phyloP scores from a whole-genome alignment of 1,140 invertebrate species.

The Dreissena rostriformis region DNA sequence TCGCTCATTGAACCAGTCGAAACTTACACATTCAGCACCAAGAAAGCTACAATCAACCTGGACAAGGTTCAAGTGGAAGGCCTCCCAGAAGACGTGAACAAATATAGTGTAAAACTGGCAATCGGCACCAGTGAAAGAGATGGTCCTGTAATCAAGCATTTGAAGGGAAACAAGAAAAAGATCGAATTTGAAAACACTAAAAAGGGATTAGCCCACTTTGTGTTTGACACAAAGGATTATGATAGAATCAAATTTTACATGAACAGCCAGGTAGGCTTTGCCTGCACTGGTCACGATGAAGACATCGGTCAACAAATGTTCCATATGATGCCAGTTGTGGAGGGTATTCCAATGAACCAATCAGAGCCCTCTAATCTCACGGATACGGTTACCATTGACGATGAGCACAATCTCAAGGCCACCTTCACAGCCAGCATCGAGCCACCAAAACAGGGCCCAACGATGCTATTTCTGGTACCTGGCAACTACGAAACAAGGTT shows the following conservation, averaged over 20 bases:
- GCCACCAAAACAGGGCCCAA: slow-evolving; percentile 68
- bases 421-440: slow-evolving; percentile 59
- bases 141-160: slow-evolving; percentile 59
- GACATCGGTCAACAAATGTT: slow-evolving; percentile 61
- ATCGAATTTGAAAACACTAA: slow-evolving; percentile 65
- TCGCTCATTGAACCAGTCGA: slow-evolving; percentile 59
- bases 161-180: slow-evolving; percentile 63
- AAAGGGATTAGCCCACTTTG: slow-evolving; percentile 59
- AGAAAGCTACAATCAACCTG: slow-evolving; percentile 66
- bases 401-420: slow-evolving; percentile 59
- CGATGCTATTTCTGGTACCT: slow-evolving; percentile 62
- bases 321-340: slow-evolving; percentile 60
- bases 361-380: slow-evolving; percentile 24
- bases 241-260: slow-evolving; percentile 65
- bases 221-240: slow-evolving; percentile 68
- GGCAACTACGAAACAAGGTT: slow-evolving; percentile 66
- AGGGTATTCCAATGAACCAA: slow-evolving; percentile 49
- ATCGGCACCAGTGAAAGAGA: slow-evolving; percentile 67
- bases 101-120: slow-evolving; percentile 67
- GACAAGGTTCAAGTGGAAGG: slow-evolving; percentile 68
- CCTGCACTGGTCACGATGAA: slow-evolving; percentile 53
- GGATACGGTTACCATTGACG: slow-evolving; percentile 57
- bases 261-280: slow-evolving; percentile 51
- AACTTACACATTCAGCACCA: slow-evolving; percentile 64
- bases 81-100: slow-evolving; percentile 65